Conservation (phyloP, 1,140 invertebrate species). For the Capitella teleta region DNA sequence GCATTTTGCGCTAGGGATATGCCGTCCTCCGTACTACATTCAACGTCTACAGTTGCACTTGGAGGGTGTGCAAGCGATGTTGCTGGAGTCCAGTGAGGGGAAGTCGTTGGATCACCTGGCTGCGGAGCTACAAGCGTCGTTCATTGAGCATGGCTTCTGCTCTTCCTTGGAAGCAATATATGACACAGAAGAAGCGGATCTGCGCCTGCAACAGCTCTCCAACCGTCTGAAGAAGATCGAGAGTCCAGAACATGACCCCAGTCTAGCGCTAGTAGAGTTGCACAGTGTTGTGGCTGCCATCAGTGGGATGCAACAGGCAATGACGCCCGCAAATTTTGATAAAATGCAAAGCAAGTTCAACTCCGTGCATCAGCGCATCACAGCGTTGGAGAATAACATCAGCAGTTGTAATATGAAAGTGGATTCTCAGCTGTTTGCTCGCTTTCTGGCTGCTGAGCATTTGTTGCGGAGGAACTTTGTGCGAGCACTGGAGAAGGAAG, state of each 20-base stretch:
- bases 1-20: constrained; percentile 1
- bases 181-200: neutral
- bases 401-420: neutral
- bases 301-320: neutral
- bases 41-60: neutral
- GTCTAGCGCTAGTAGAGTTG: constrained; percentile 1
- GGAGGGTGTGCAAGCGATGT: neutral
- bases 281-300: neutral
- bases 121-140: constrained; percentile 5
- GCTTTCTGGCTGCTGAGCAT: neutral
- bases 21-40: neutral
- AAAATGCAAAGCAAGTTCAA: neutral
- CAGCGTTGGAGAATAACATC: neutral
- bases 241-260: neutral
- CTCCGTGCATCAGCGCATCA: neutral
- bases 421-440: neutral
- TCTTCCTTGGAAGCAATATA: neutral
- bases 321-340: neutral
- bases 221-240: no score
- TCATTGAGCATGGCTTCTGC: constrained; percentile 6
- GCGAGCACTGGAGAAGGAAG: neutral
- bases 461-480: constrained; percentile 1
- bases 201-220: neutral
- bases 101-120: constrained; percentile 2
- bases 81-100: neutral